Percentiles rank a stretch among this genome's conserved stretches.
These are phyloP conservation scores for Thereva unica DNA, from an alignment of 2,888 invertebrate genomes.

Conservation along the genomic window DNA sequence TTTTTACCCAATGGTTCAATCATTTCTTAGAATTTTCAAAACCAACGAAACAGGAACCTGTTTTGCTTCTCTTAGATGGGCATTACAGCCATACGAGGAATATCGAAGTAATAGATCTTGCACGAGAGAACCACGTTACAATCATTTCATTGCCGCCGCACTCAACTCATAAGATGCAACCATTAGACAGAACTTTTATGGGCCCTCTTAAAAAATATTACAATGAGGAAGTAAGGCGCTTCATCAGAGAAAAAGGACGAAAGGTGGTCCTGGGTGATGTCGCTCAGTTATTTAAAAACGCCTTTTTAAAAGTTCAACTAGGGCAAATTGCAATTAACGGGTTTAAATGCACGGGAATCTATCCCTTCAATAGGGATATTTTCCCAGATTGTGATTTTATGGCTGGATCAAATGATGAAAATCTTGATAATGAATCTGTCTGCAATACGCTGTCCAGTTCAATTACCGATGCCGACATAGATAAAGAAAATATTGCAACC, in stretches of 20 bases:
- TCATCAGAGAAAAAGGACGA: conserved; percentile 29
- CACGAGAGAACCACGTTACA: conserved; percentile 34
- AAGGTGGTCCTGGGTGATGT: neutral
- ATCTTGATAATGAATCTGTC: neutral
- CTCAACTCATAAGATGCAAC: conserved; percentile 36
- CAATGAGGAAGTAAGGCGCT: conserved; percentile 39
- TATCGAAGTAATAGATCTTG: conserved; percentile 38
- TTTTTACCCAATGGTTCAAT: conserved; percentile 3
- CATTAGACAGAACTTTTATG: conserved; percentile 41
- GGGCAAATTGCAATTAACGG: conserved; percentile 39
- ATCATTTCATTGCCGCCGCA: conserved; percentile 41
- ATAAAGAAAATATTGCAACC: neutral
- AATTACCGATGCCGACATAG: neutral
- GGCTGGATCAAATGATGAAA: neutral
- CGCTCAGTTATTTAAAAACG: no score
- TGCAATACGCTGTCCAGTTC: neutral
- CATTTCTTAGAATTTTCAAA: conserved; percentile 22
- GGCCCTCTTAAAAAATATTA: conserved; percentile 41
- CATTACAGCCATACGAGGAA: conserved; percentile 42
- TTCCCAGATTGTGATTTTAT: neutral
- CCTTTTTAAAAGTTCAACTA: conserved; percentile 36
- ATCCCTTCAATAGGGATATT: neutral
- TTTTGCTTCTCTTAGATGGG: conserved; percentile 41
- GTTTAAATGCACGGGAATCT: conserved; percentile 40
- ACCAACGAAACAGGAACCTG: conserved; percentile 35